A percentile compares a stretch with the other conserved stretches of the same genome.
phyloP scores from a whole-genome alignment of 2,113 vertebrate species.

The Gnathonemus echidnorhynchus region DNA sequence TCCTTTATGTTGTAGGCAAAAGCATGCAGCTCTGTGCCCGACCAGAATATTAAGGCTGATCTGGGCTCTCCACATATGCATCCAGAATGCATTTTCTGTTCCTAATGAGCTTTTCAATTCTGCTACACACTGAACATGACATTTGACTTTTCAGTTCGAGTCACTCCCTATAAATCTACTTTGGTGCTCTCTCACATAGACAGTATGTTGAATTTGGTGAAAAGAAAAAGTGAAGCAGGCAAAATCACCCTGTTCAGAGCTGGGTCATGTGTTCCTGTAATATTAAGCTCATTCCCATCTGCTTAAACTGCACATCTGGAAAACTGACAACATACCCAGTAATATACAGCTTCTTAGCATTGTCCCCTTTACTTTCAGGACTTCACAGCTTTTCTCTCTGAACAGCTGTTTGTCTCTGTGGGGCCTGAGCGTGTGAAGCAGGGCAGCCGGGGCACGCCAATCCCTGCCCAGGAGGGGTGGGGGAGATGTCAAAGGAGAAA shows the following conservation, averaged over 20 bases:
- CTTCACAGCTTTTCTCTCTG: background rate
- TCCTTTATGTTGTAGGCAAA: background rate
- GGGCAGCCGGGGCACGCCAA: background rate
- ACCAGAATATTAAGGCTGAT: too few relatives aligned
- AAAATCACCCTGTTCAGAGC: background rate
- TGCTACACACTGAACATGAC: background rate
- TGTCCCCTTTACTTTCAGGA: background rate
- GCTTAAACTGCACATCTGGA: background rate
- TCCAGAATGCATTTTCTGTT: background rate
- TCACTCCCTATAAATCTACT: background rate
- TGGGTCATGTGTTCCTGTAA: background rate
- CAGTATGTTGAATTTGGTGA: background rate
- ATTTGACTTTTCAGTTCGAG: background rate
- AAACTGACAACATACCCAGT: background rate
- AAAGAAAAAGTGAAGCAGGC: background rate
- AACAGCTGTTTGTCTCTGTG: background rate
- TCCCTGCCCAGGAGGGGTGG: background rate
- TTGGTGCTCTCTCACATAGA: background rate
- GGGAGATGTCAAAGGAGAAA: background rate
- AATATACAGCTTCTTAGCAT: background rate
- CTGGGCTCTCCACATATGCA: background rate
- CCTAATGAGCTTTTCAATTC: background rate
- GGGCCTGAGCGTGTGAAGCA: background rate
- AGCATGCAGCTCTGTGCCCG: too few relatives aligned
- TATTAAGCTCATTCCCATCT: background rate